Percentiles rank a stretch among this genome's conserved stretches.
Conservation (phyloP, 2,888 invertebrate species). For the Drosophila planitibia region DNA sequence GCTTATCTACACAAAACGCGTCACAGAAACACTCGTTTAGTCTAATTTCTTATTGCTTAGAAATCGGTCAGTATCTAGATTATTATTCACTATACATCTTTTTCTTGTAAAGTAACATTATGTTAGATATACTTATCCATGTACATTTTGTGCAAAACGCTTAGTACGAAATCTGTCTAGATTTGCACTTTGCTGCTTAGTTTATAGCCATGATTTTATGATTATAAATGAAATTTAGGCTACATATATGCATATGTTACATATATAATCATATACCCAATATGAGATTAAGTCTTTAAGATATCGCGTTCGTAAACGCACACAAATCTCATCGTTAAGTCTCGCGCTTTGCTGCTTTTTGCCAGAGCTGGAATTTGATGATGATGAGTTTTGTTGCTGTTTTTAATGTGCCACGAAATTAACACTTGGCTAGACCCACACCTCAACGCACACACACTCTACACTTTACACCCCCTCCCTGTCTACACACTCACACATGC, state of each 20-base stretch:
- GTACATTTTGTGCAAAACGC: no score
- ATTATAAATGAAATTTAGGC: not conserved
- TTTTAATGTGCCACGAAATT: conserved; percentile 63
- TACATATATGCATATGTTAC: not conserved
- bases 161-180: no score
- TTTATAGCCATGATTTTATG: not conserved
- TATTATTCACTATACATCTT: no score
- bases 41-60: no score
- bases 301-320: not conserved
- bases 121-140: no score
- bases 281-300: not conserved
- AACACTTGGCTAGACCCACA: conserved; percentile 68
- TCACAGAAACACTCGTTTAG: no score
- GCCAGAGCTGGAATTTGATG: not conserved
- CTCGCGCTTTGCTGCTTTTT: conserved; percentile 31
- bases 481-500: conserved; percentile 41
- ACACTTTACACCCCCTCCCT: conserved; percentile 1
- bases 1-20: not conserved
- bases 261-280: not conserved
- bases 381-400: conserved; percentile 22
- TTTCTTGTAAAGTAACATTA: no score
- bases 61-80: no score
- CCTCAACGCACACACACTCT: conserved; percentile 23
- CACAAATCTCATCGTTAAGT: conserved; percentile 44
- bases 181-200: not conserved